Evolutionary conservation across 2,113 vertebrate genomes (phyloP).

Genomic region (Mustela lutreola): DNA sequence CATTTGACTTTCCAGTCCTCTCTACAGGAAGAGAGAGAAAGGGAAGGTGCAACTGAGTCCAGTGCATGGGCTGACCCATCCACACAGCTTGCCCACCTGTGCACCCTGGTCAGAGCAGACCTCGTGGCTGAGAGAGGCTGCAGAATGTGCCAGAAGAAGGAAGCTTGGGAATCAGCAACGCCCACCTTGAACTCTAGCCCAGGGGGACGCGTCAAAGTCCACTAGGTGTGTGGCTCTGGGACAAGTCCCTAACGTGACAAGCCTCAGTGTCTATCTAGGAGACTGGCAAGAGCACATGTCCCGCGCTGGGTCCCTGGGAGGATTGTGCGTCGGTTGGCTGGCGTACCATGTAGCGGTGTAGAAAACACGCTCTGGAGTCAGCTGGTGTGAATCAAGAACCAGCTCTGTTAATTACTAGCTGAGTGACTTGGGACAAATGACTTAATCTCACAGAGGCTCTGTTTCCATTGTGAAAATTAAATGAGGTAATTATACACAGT

Average conservation of each 20-base stretch:
- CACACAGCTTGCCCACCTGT: neutral
- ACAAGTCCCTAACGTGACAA: neutral
- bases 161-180: neutral
- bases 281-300: rapidly evolving
- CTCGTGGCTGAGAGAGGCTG: neutral
- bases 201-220: neutral
- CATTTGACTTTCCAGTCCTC: neutral
- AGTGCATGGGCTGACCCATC: rapidly evolving
- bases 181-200: neutral
- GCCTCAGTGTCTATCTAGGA: neutral
- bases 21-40: neutral
- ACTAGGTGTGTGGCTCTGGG: neutral
- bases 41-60: neutral
- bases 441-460: neutral
- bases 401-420: neutral
- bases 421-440: neutral
- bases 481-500: constrained; percentile 33
- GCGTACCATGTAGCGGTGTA: rapidly evolving
- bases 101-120: neutral
- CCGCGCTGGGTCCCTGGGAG: neutral
- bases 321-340: rapidly evolving
- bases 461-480: constrained; percentile 56
- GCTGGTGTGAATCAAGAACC: neutral
- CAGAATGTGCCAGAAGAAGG: neutral
- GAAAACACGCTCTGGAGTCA: rapidly evolving